A percentile compares a stretch with the other conserved stretches of the same genome.
Conservation (phyloP, 2,113 vertebrate genomes). For the Stercorarius parasiticus region DNA sequence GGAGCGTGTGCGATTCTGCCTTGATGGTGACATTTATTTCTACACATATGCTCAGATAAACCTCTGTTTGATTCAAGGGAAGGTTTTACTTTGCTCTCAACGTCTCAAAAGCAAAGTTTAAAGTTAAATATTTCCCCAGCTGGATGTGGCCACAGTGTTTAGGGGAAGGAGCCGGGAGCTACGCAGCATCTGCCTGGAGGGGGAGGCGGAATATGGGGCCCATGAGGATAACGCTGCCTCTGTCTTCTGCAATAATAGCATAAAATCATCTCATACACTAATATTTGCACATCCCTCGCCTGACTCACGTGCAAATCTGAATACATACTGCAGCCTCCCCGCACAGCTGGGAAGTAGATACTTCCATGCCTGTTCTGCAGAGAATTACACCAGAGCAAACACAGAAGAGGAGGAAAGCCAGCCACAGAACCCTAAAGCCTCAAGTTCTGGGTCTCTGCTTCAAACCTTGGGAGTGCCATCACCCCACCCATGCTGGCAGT, state of each 20-base stretch:
- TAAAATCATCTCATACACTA: not conserved
- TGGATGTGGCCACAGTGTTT: rapidly evolving
- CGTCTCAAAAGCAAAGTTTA: not conserved
- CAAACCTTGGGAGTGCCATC: rapidly evolving
- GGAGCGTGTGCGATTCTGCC: rapidly evolving
- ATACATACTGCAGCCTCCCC: not conserved
- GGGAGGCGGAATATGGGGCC: not conserved
- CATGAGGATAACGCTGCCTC: not conserved
- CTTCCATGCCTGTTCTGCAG: not conserved
- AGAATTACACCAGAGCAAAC: not conserved
- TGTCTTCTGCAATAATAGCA: not conserved
- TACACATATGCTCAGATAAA: rapidly evolving
- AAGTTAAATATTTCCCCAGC: not conserved
- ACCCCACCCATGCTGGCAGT: not conserved
- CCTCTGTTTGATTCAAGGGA: not conserved
- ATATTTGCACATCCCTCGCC: not conserved
- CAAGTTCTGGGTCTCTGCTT: not conserved
- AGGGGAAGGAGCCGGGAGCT: not conserved
- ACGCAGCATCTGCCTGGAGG: not conserved
- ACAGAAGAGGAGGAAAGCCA: not conserved
- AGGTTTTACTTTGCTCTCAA: not conserved
- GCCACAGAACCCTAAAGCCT: not conserved
- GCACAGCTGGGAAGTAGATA: not conserved
- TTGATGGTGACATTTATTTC: not conserved
- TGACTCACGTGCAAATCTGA: not conserved